Evolutionary conservation across 2,797 vertebrate genomes (phyloP), one percentile per base, ranked within the genome.

Genomic region (Pangasius krempfi): DNA sequence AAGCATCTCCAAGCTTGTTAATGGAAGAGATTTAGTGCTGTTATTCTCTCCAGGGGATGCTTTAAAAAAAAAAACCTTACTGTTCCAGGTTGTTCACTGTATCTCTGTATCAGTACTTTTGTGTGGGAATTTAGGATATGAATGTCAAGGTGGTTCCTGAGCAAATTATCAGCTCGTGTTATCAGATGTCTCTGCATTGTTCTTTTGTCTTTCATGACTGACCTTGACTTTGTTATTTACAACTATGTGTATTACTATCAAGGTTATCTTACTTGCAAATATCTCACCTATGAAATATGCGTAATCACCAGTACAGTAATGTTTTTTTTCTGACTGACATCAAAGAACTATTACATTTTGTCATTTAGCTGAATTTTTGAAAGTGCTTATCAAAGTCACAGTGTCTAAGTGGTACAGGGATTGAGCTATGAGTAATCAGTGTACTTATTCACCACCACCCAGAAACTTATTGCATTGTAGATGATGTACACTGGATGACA

Each of bases 131-230:
- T 83, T 64, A 16, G n/a, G 16, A 25, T 64, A 44, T n/a, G 25
- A 47, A 62, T 2, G 22, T 44, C 58, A 82, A 62, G 7, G 68
- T 56, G 18, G 58, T 37, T 78, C 33, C 12, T 72, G 40, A 37
- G 64, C 72, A 72, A 85, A 60, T 86, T 75, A 75, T 62, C 56
- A 86, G 27, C 37, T 30, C 9, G 16, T 40, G 60, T 80, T 86
- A 89, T 89, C 83, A 79, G 83, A 40, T 68, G 60, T 60, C 75
- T 40, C 72, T 88, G 47, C 70, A 47, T 85, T 88, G 60, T 50
- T 76, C 88, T 85, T 44, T 88, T 54, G 44, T 47, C 58, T 76
- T 85, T 58, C 50, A 60, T 52, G 16, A 50, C 44, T 58, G 52
- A 30, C 40, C 47, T 30, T 84, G 68, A 79, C 72, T 78, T 85